Percentiles rank a stretch among this genome's conserved stretches.
Evolutionary conservation across 2,888 invertebrate genomes (phyloP).

Genomic region (Metellina segmentata): DNA sequence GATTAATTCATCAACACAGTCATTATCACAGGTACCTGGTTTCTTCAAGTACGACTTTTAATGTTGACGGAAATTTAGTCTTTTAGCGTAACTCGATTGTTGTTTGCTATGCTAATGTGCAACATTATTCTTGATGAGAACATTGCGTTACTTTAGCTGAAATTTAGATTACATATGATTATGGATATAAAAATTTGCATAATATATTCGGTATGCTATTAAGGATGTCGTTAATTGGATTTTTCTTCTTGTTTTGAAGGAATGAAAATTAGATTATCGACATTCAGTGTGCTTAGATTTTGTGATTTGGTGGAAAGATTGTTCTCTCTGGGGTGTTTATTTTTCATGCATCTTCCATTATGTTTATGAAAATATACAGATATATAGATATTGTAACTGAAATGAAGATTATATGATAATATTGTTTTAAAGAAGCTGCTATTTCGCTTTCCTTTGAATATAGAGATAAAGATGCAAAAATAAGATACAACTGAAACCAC

Average conservation of each 20-base stretch:
- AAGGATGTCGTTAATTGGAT: neutral
- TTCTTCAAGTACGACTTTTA: too few relatives aligned
- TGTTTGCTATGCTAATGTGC: neutral
- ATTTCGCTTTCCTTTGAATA: too few relatives aligned
- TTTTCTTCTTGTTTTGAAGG: neutral
- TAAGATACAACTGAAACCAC: too few relatives aligned
- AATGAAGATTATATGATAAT: too few relatives aligned
- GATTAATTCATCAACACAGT: neutral
- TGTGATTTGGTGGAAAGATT: neutral
- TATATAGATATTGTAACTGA: too few relatives aligned
- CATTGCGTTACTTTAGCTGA: neutral
- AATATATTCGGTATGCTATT: neutral
- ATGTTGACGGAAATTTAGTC: neutral
- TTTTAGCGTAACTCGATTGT: neutral
- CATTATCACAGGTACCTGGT: neutral
- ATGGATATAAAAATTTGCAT: neutral
- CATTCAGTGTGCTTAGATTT: neutral
- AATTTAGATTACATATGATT: neutral
- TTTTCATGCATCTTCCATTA: too few relatives aligned
- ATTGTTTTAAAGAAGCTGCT: too few relatives aligned
- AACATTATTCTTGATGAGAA: neutral
- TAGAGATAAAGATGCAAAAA: too few relatives aligned
- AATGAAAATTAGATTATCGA: neutral
- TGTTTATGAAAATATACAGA: too few relatives aligned
- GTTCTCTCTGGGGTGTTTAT: neutral